Evolutionary conservation across 1,140 invertebrate genomes (phyloP).

Genomic region (Hyles vespertilio): DNA sequence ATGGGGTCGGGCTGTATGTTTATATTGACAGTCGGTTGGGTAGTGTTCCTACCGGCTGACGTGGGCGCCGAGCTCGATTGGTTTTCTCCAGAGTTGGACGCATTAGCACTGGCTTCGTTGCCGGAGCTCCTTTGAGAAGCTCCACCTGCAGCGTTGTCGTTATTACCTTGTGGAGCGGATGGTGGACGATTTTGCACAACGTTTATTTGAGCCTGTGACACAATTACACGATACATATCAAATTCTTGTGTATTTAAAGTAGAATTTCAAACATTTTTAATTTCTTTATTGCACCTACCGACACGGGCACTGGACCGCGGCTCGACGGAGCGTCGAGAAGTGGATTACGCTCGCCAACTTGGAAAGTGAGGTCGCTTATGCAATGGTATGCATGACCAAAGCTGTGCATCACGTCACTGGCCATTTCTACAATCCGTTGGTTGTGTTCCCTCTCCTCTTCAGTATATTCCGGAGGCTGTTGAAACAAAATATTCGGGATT

Average conservation of each 20-base stretch:
- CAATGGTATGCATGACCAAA: slow-evolving; percentile 92
- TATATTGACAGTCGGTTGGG: slow-evolving; percentile 37
- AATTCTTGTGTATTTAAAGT: neutral
- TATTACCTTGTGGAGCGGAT: neutral
- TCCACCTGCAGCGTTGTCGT: too few relatives aligned
- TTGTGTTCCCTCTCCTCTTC: slow-evolving; percentile 63
- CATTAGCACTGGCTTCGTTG: too few relatives aligned
- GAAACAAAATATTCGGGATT: neutral
- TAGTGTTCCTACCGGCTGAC: slow-evolving; percentile 24
- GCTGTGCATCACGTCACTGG: slow-evolving; percentile 88
- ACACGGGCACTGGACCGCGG: too few relatives aligned
- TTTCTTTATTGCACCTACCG: neutral
- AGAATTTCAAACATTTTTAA: neutral
- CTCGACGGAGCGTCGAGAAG: slow-evolving; percentile 18
- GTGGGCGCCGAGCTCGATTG: neutral
- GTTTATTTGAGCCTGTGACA: slow-evolving; percentile 40
- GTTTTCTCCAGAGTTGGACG: slow-evolving; percentile 5
- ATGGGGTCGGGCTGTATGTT: slow-evolving; percentile 43
- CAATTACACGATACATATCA: neutral
- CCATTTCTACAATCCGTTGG: slow-evolving; percentile 82
- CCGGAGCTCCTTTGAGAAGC: too few relatives aligned
- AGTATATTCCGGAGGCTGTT: slow-evolving; percentile 11
- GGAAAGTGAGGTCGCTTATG: slow-evolving; percentile 81
- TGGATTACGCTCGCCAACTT: slow-evolving; percentile 24
- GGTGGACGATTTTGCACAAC: slow-evolving; percentile 31